Percentiles rank a stretch among this genome's conserved stretches.
These are phyloP conservation scores for Cirrhinus mrigala DNA, from an alignment of 2,797 vertebrate genomes.

Conservation along the genomic window DNA sequence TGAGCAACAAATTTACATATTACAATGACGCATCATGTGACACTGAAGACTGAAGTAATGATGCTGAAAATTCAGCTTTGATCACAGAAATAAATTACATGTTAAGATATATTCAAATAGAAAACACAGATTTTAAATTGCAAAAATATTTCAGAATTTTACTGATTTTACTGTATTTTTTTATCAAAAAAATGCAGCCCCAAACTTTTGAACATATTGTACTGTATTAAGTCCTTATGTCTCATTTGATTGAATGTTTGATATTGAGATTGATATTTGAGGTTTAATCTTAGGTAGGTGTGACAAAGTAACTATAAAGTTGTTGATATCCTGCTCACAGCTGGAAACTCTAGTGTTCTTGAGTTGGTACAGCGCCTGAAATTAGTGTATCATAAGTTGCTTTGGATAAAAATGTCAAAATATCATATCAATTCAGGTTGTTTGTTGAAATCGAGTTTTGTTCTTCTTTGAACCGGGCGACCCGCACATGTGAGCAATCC, in stretches of 20 bases:
- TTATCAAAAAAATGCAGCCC: constrained; percentile 1
- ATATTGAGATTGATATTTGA: too few relatives aligned
- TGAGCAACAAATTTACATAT: not conserved
- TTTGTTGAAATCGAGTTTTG: not conserved
- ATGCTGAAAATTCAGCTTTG: not conserved
- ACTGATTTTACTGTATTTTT: not conserved
- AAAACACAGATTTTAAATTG: not conserved
- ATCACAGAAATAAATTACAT: not conserved
- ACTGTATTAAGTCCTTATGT: not conserved
- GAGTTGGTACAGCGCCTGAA: not conserved
- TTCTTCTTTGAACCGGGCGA: not conserved
- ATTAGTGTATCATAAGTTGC: not conserved
- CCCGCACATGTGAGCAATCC: not conserved
- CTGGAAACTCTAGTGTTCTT: not conserved
- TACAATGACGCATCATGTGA: not conserved
- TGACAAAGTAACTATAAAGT: not conserved
- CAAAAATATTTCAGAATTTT: not conserved
- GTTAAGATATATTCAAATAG: not conserved
- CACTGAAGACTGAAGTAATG: not conserved
- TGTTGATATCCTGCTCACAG: not conserved
- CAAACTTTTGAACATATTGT: not conserved
- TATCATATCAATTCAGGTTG: not conserved
- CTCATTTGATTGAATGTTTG: too few relatives aligned
- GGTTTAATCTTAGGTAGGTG: not conserved
- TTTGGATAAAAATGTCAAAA: not conserved